phyloP scores from a whole-genome alignment of 2,797 vertebrate species.

The Clamator glandarius region DNA sequence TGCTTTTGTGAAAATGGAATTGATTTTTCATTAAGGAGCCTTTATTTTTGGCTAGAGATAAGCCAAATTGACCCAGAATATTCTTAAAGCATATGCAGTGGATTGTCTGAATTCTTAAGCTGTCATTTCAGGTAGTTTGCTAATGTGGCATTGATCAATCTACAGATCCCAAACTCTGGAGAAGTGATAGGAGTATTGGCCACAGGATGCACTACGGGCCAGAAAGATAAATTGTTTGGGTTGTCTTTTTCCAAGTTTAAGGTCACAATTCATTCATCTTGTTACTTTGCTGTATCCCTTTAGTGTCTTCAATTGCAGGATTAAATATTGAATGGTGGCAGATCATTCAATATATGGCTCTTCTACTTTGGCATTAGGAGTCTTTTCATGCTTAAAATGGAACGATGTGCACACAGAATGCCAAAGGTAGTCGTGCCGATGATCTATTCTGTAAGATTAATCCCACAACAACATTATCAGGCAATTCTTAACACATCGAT shows the following conservation, averaged over 20 bases:
- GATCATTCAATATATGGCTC: constrained; percentile 81
- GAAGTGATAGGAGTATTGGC: constrained; percentile 81
- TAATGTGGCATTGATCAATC: constrained; percentile 87
- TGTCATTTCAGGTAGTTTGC: constrained; percentile 75
- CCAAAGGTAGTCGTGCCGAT: constrained; percentile 80
- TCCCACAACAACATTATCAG: constrained; percentile 81
- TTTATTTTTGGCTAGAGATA: constrained; percentile 66
- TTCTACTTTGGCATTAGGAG: constrained; percentile 77
- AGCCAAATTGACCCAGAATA: constrained; percentile 65
- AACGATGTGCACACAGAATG: constrained; percentile 70
- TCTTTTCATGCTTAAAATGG: constrained; percentile 77
- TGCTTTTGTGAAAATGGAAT: constrained; percentile 66
- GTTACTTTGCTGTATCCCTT: constrained; percentile 90
- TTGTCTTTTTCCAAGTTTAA: constrained; percentile 92
- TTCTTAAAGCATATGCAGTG: constrained; percentile 73
- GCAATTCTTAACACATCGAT: constrained; percentile 80
- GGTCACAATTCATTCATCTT: constrained; percentile 95
- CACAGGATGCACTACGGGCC: constrained; percentile 79
- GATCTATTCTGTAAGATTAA: constrained; percentile 82
- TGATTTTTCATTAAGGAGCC: constrained; percentile 74
- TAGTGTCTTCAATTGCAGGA: constrained; percentile 89
- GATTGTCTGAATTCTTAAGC: constrained; percentile 70
- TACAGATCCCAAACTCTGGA: constrained; percentile 72
- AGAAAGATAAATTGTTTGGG: constrained; percentile 91
- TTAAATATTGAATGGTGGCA: constrained; percentile 90